Base-by-base conservation (phyloP, 2,888 invertebrate genomes). In the Drosophila setosimentum region DNA sequence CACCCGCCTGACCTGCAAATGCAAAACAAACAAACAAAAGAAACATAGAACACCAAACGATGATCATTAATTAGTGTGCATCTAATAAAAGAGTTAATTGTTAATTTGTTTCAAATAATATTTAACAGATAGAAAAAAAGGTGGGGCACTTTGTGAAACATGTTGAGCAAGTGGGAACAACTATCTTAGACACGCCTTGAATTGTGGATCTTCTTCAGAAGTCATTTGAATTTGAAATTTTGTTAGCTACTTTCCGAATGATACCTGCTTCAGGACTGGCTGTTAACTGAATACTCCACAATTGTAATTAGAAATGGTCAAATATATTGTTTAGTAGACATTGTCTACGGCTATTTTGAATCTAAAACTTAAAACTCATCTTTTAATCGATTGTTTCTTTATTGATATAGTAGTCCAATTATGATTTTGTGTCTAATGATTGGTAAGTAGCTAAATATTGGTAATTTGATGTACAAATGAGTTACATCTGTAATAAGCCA, bases 1-100 rank as follows among this genome's bases (percentile, higher is more conserved):
- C 98, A 80, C 99, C 99, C 50, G 98, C 98, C 94, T 99, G 98
- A 91, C 98, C 98, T 98, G 94, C 45, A 57, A 54, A 21, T 35
- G 5, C n/a, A 6, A 53, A 35, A 21, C 13, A 18, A 37, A 29
- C 1, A 24, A 33, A 37, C 3, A 51, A 35, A 29, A 16, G 13
- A n/a, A 40, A 21, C 8, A 40, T 40, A 5, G 2, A 37, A 3
- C 18, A 18, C 18, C 8, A 37, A 13, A 45, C 13, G 7, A 24
- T 16, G 42, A 45, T 45, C 13, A 45, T 45, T 24, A 45, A 45
- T 24, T 45, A 24, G 16, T 45, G 16, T 4, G 2, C 24, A 24
- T 4, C 4, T 16, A 45, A 45, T 45, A 45, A 16, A 4, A 24
- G 8, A 24, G 4, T 8, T 24, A 24, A 45, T 16, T 45, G 3